Evolutionary conservation across 2,797 vertebrate species (phyloP).

Genomic region (Tiaroga cobitis): DNA sequence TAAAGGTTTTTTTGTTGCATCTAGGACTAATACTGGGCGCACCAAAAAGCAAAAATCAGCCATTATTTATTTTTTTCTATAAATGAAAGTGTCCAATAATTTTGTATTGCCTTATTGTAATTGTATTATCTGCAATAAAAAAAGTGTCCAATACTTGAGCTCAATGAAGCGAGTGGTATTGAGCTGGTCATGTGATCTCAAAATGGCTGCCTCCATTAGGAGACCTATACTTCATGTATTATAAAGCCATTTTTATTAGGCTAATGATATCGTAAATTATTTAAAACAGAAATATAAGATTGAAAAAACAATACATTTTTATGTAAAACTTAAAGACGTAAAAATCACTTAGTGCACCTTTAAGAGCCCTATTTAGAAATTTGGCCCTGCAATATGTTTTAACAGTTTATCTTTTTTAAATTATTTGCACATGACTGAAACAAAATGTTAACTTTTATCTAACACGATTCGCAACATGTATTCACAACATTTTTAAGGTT

Average conservation of each 20-base stretch:
- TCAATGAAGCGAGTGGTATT: background rate
- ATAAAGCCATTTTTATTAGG: background rate
- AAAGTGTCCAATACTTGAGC: background rate
- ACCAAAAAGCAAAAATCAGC: background rate
- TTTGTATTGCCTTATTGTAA: background rate
- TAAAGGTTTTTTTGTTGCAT: background rate
- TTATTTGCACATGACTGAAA: background rate
- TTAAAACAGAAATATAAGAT: background rate
- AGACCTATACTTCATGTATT: background rate
- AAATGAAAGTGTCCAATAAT: background rate
- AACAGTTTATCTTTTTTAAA: background rate
- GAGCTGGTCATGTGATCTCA: constrained; percentile 3
- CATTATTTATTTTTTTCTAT: too few relatives aligned
- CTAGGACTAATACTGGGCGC: background rate
- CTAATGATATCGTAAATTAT: background rate
- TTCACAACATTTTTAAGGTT: constrained; percentile 41
- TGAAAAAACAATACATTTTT: background rate
- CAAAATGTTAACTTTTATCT: background rate
- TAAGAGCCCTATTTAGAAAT: background rate
- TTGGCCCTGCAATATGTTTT: background rate
- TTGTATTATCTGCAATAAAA: background rate
- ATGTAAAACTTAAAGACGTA: background rate
- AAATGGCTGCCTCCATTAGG: constrained; percentile 2
- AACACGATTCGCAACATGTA: too few relatives aligned
- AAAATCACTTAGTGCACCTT: background rate